A percentile compares a stretch with the other conserved stretches of the same genome.
Conservation (phyloP, 2,888 invertebrate species). For the Azorinus chamasolen region DNA sequence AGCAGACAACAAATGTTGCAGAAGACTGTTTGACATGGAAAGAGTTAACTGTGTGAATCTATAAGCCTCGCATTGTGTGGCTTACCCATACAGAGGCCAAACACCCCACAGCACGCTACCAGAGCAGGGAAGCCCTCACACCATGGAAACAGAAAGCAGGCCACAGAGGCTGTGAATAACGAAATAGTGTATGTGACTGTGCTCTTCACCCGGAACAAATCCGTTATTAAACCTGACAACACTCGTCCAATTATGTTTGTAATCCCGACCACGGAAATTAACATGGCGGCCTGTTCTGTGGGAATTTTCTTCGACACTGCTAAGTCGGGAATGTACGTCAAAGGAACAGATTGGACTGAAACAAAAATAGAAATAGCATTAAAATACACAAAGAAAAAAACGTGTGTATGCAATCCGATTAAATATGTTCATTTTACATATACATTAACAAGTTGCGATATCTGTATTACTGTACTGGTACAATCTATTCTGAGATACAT, state of each 20-base stretch:
- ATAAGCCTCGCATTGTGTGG: too few species aligned
- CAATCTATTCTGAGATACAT: too few species aligned
- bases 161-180: conserved; percentile 71
- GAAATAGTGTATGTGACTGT: conserved; percentile 76
- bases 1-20: too few species aligned
- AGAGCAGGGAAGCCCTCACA: conserved; percentile 71
- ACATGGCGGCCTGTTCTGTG: conserved; percentile 73
- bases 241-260: conserved; percentile 80
- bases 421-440: too few species aligned
- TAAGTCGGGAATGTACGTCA: conserved; percentile 81
- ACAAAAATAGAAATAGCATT: too few species aligned
- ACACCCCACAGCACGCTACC: conserved; percentile 71
- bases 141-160: conserved; percentile 76
- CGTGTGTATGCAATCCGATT: too few species aligned
- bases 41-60: too few species aligned
- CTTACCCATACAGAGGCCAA: conserved; percentile 85
- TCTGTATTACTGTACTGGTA: too few species aligned
- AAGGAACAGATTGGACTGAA: conserved; percentile 77
- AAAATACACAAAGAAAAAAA: too few species aligned
- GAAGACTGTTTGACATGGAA: too few species aligned
- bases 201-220: conserved; percentile 72
- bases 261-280: conserved; percentile 83
- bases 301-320: conserved; percentile 75
- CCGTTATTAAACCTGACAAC: conserved; percentile 76
- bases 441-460: too few species aligned